Evolutionary conservation across 2,113 vertebrate genomes (phyloP).

Genomic region (Odocoileus hemionus): DNA sequence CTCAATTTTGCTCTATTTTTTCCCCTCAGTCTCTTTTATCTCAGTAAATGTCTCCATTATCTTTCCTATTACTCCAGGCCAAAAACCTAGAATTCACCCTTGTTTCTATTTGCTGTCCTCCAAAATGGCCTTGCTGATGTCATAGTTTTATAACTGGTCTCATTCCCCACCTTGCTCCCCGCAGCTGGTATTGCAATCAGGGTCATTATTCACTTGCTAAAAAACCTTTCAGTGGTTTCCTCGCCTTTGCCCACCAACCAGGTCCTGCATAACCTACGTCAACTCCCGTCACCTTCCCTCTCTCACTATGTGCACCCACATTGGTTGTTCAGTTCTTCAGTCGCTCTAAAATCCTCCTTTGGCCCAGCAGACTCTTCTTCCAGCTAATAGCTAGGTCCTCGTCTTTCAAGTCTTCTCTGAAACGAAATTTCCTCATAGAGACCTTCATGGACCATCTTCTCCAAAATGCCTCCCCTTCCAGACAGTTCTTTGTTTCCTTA

Average conservation of each 20-base stretch:
- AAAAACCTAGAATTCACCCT: background rate
- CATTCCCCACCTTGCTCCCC: background rate
- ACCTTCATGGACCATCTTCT: background rate
- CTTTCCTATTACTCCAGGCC: background rate
- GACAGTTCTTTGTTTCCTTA: background rate
- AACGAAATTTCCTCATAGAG: background rate
- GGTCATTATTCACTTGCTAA: background rate
- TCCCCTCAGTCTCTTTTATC: background rate
- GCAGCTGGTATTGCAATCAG: background rate
- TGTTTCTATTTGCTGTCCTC: background rate
- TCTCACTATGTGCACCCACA: fast-evolving
- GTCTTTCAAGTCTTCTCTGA: background rate
- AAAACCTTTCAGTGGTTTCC: background rate
- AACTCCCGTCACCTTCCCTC: background rate
- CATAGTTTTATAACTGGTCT: background rate
- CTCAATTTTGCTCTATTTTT: background rate
- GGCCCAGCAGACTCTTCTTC: background rate
- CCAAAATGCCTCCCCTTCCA: background rate
- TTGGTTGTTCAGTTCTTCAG: background rate
- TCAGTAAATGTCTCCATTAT: background rate
- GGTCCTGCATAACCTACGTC: background rate
- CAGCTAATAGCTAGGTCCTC: background rate
- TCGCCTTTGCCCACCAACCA: background rate
- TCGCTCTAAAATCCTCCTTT: background rate
- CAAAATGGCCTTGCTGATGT: background rate